These are phyloP conservation scores for Rhinogobio ventralis DNA, from an alignment of 2,797 vertebrate genomes.

Conservation along the genomic window DNA sequence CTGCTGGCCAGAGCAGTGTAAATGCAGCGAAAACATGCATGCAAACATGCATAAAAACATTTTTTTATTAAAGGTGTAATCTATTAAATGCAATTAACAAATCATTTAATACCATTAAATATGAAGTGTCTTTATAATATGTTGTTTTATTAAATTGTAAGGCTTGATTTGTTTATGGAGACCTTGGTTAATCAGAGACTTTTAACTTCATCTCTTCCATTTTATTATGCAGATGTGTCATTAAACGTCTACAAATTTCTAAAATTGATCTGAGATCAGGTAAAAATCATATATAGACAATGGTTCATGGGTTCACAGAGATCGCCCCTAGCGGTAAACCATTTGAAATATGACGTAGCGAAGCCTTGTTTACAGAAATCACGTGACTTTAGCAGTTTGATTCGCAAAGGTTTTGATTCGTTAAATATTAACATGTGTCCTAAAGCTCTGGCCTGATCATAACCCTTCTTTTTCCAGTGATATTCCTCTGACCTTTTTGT, in stretches of 20 bases:
- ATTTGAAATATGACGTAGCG: not conserved
- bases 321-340: not conserved
- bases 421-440: not conserved
- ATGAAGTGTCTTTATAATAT: not conserved
- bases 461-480: not conserved
- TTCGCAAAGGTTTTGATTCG: not conserved
- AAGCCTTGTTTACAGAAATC: not conserved
- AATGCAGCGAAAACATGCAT: not conserved
- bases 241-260: not conserved
- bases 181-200: not conserved
- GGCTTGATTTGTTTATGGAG: not conserved
- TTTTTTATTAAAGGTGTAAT: not conserved
- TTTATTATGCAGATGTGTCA: not conserved
- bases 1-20: not conserved
- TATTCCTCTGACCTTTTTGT: not conserved
- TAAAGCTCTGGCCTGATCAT: not conserved
- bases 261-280: not conserved
- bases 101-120: not conserved
- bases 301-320: not conserved
- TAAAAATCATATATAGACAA: not conserved
- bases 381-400: not conserved
- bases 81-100: not conserved
- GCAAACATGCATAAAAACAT: not conserved
- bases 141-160: not conserved
- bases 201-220: not conserved